phyloP scores from a whole-genome alignment of 2,113 vertebrate genomes.

The Rhinoptilus africanus region DNA sequence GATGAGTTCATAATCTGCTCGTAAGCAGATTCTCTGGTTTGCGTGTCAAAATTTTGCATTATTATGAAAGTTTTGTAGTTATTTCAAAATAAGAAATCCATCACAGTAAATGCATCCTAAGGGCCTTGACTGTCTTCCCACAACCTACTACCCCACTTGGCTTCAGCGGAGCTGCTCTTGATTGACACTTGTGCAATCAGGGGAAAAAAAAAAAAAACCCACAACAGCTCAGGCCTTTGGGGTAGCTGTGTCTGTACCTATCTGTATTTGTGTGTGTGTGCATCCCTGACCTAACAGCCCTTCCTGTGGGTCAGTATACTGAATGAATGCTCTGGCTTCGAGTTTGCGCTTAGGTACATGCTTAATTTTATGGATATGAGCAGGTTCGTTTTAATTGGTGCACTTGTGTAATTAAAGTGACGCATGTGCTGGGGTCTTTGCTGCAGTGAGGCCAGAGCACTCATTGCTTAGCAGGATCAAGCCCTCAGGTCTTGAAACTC shows the following conservation, averaged over 20 bases:
- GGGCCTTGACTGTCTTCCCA: not conserved
- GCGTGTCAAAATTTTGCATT: not conserved
- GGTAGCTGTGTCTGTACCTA: not conserved
- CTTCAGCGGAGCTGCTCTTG: not conserved
- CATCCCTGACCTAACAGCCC: not conserved
- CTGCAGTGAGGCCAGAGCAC: not conserved
- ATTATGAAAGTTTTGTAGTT: conserved; percentile 8
- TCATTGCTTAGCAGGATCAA: not conserved
- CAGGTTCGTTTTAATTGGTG: not conserved
- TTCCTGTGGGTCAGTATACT: not conserved
- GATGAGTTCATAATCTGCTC: not conserved
- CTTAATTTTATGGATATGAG: not conserved
- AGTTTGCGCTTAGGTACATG: not conserved
- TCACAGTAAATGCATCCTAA: not conserved
- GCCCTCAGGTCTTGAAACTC: not conserved
- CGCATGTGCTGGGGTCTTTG: not conserved
- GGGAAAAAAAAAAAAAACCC: not conserved
- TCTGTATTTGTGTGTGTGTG: too few relatives aligned
- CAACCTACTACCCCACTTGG: not conserved
- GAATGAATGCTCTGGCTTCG: not conserved
- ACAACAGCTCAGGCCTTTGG: not conserved
- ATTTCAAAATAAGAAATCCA: conserved; percentile 5
- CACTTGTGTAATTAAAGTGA: conserved; percentile 9
- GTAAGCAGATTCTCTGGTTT: not conserved
- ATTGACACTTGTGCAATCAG: not conserved